Conservation (phyloP, 1,140 invertebrate genomes). For the Drosophila navojoa region DNA sequence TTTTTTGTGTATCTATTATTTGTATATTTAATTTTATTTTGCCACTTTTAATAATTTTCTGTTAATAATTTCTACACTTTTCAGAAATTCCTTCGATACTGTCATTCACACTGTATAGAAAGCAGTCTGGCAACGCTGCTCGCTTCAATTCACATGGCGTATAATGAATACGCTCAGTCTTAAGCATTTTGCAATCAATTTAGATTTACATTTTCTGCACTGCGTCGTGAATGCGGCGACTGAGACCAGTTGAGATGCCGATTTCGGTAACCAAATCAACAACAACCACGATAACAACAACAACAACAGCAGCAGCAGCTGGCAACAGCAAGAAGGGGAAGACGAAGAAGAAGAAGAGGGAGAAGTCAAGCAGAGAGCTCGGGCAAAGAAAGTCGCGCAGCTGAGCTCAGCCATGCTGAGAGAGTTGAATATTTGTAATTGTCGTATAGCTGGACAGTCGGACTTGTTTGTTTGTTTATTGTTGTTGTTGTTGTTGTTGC, state of each 20-base stretch:
- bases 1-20: too few species aligned
- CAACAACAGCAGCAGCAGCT: slow-evolving; percentile 5
- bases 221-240: slow-evolving; percentile 19
- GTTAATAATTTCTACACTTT: too few species aligned
- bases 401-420: slow-evolving; percentile 37
- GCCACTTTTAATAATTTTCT: too few species aligned
- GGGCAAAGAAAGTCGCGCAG: slow-evolving; percentile 49
- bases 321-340: slow-evolving; percentile 10
- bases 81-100: too few species aligned
- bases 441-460: slow-evolving; percentile 61
- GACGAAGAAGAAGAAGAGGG: slow-evolving; percentile 1
- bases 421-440: slow-evolving; percentile 79
- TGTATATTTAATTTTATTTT: too few species aligned
- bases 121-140: slow-evolving; percentile 47
- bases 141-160: slow-evolving; percentile 35
- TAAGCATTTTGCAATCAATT: slow-evolving; percentile 80
- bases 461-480: slow-evolving; percentile 73
- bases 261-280: slow-evolving; percentile 36
- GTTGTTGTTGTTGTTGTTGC: slow-evolving; percentile 34
- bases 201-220: slow-evolving; percentile 71
- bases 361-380: slow-evolving; percentile 31
- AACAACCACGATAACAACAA: slow-evolving; percentile 7
- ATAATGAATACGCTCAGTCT: slow-evolving; percentile 52
- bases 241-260: slow-evolving; percentile 42
- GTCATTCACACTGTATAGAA: too few species aligned